Evolutionary conservation across 2,888 invertebrate species (phyloP).

Genomic region (Cremastinae sp.): DNA sequence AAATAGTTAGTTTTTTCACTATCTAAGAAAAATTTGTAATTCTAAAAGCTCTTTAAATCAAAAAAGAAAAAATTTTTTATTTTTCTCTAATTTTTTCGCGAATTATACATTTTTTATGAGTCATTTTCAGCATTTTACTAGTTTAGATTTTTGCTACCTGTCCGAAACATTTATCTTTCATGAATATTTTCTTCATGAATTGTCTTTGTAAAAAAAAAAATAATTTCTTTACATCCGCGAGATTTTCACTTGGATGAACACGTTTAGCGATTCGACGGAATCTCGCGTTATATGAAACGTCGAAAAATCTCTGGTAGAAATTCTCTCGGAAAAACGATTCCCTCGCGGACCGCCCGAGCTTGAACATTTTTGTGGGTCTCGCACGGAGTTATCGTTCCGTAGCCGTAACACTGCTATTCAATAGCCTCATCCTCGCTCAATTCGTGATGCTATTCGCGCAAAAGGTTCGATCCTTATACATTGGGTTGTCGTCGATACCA

Average conservation of each 20-base stretch:
- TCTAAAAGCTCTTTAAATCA: too few species aligned
- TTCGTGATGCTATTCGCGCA: conserved; percentile 23
- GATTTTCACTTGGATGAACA: conserved; percentile 37
- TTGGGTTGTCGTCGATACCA: conserved; percentile 14
- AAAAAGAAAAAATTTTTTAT: too few species aligned
- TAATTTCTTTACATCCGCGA: neutral
- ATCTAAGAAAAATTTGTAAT: too few species aligned
- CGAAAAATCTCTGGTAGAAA: conserved; percentile 40
- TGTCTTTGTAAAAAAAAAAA: neutral
- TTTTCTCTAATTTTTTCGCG: too few species aligned
- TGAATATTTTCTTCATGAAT: too few species aligned
- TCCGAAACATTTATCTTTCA: too few species aligned
- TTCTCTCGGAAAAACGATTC: conserved; percentile 39
- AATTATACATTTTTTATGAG: too few species aligned
- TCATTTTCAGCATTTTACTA: too few species aligned
- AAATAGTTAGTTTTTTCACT: too few species aligned
- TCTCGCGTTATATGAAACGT: conserved; percentile 64
- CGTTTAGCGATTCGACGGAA: conserved; percentile 62
- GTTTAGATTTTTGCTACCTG: too few species aligned
- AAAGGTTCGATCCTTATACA: conserved; percentile 18
- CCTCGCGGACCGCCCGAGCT: conserved; percentile 25
- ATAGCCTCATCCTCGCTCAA: conserved; percentile 23
- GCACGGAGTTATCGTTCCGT: conserved; percentile 19
- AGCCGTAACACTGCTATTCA: neutral
- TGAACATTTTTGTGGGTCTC: conserved; percentile 46